These are phyloP conservation scores for Octodon degus DNA, from an alignment of 2,113 vertebrate species.

Conservation along the genomic window DNA sequence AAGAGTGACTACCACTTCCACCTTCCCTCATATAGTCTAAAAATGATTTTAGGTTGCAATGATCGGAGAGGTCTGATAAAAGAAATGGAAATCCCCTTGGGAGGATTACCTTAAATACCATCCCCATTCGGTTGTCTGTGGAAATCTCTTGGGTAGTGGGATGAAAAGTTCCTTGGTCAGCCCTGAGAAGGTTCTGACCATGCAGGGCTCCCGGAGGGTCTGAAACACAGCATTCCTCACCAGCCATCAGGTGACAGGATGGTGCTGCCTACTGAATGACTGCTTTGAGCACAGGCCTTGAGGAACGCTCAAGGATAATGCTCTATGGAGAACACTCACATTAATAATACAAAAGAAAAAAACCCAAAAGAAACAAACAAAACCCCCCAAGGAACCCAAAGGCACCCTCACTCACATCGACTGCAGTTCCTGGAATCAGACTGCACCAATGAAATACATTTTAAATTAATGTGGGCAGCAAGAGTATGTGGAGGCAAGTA, in stretches of 20 bases:
- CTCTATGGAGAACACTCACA: background rate
- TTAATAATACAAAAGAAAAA: background rate
- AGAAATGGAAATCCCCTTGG: background rate
- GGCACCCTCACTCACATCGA: background rate
- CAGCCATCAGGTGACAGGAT: background rate
- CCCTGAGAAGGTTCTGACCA: background rate
- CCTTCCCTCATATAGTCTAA: background rate
- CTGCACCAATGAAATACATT: background rate
- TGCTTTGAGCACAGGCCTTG: background rate
- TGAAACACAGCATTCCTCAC: background rate
- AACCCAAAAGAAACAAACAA: too few relatives aligned
- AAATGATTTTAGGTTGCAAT: background rate
- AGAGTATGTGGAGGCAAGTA: constrained; percentile 19
- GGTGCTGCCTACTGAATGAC: background rate
- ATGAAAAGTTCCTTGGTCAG: background rate
- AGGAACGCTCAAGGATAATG: background rate
- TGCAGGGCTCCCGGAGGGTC: background rate
- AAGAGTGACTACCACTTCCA: background rate
- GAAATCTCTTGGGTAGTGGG: background rate
- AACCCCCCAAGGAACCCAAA: background rate
- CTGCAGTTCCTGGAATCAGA: background rate
- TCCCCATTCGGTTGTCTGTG: background rate
- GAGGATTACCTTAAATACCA: background rate
- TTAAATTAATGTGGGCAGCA: background rate
- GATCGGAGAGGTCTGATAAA: background rate